Evolutionary conservation across 2,113 vertebrate species (phyloP), one percentile per base, ranked within the genome.

Genomic region (Oplegnathus fasciatus): DNA sequence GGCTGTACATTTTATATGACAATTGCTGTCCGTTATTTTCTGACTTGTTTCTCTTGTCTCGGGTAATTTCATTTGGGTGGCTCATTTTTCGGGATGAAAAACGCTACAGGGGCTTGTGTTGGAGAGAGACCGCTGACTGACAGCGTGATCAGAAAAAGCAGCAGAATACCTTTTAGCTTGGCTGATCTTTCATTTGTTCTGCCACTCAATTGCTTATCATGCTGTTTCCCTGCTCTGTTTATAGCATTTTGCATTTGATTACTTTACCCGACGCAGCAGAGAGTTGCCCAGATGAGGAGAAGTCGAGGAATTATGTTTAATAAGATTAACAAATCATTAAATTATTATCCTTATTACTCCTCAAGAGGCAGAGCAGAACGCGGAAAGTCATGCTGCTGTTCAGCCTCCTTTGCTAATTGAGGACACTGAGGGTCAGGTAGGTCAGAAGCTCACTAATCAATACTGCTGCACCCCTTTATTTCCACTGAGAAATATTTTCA

Each of bases 301-400:
- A 91, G 83, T 83, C 32, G 60, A 90, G 74, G 86, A 91, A 92
- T 89, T 87, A 62, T 80, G 83, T 87, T 88, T 88, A 90, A 90
- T 93, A 88, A 87, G 91, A 90, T 88, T 89, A 90, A 94, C 77
- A 83, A 90, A 92, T 91, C 82, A 86, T 86, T 85, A 73, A 89
- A 77, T 89, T 91, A 91, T 90, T 91, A 87, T 84, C 84, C 67
- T 75, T 85, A 89, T 86, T 81, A 72, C 84, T 84, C 79, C 83
- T 84, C 64, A 28, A 78, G 85, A 86, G 85, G 91, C 89, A 82
- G 80, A 76, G 88, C 66, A 88, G 82, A 76, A 75, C 28, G 76
- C 60, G 69, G 75, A 91, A 77, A 87, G 82, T 76, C 85, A 84
- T 80, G 84, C 84, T 79, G 79, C 85, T 75, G 78, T 72, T 91